Conservation (phyloP, 2,113 vertebrate genomes). For the Pampusana beccarii region DNA sequence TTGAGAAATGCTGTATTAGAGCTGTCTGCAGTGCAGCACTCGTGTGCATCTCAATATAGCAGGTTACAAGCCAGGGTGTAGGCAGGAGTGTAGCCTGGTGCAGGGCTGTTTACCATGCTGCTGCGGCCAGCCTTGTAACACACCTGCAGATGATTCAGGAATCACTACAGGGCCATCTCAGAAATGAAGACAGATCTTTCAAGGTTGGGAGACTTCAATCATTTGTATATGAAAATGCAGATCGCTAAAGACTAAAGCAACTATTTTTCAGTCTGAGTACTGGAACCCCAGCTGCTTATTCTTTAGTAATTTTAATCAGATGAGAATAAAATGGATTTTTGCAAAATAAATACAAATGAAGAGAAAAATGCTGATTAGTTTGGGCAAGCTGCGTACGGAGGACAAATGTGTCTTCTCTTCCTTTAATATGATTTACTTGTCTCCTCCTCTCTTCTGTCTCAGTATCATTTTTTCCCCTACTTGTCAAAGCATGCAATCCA, state of each 20-base stretch:
- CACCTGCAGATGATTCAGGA: not conserved
- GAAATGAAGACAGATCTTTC: not conserved
- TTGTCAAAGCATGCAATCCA: not conserved
- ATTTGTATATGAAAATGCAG: not conserved
- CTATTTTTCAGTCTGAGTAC: not conserved
- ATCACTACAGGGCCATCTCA: not conserved
- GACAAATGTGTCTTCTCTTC: not conserved
- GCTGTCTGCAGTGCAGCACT: not conserved
- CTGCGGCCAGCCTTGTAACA: not conserved
- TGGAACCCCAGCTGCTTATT: not conserved
- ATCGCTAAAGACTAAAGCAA: not conserved
- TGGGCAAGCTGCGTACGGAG: not conserved
- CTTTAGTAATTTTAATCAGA: not conserved
- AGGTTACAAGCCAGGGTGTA: not conserved
- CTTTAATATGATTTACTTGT: not conserved
- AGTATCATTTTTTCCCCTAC: not conserved
- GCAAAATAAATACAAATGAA: not conserved
- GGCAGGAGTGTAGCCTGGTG: not conserved
- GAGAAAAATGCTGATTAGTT: not conserved
- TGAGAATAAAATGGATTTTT: not conserved
- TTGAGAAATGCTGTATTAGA: not conserved
- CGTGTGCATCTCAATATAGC: rapidly evolving
- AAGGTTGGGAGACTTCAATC: not conserved
- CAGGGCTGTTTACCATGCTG: not conserved
- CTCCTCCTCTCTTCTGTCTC: not conserved